Conservation (phyloP, 2,113 vertebrate genomes). For the Mus pahari region DNA sequence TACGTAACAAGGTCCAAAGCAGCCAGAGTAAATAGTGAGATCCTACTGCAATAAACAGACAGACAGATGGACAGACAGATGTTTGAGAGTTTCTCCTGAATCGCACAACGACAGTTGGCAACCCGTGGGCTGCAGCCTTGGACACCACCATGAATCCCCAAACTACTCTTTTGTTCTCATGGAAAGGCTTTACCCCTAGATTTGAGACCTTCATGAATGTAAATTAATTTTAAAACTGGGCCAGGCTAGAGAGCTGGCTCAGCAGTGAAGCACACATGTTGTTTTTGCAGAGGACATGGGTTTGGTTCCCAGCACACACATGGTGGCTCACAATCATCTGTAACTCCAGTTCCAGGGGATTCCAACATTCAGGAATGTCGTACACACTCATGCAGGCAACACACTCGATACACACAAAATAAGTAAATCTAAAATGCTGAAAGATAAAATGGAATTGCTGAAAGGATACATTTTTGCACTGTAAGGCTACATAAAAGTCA, state of each 20-base stretch:
- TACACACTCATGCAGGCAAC: background rate
- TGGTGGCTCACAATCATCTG: background rate
- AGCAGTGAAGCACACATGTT: background rate
- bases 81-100: background rate
- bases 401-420: background rate
- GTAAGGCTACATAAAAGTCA: background rate
- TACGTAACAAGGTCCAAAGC: background rate
- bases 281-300: background rate
- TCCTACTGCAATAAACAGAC: background rate
- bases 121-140: rapidly evolving
- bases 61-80: background rate
- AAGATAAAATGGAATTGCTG: background rate
- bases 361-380: background rate
- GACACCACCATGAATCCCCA: background rate
- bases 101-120: background rate
- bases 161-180: background rate
- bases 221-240: background rate
- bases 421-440: background rate
- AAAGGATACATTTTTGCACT: background rate
- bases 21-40: background rate
- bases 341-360: background rate
- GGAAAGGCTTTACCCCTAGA: background rate
- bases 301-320: background rate
- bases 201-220: background rate
- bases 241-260: background rate